Percentiles rank a stretch among this genome's conserved stretches.
Evolutionary conservation across 2,797 vertebrate genomes (phyloP).

Genomic region (Molossus molossus): DNA sequence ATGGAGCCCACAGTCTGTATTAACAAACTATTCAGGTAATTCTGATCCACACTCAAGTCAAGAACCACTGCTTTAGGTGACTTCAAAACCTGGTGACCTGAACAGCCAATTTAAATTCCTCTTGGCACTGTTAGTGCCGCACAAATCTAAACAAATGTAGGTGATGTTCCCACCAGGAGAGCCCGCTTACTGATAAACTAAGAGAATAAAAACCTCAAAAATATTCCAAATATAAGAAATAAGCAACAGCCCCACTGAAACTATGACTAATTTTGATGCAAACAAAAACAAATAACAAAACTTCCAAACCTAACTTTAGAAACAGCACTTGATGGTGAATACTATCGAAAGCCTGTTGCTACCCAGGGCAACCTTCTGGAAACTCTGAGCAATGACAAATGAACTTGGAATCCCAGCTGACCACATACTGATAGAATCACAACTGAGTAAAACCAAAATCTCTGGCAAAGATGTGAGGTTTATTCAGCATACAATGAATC

Average conservation of each 20-base stretch:
- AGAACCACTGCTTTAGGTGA: conserved; percentile 37
- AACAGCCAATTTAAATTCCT: conserved; percentile 25
- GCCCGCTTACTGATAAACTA: conserved; percentile 15
- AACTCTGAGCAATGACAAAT: conserved; percentile 67
- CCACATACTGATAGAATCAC: conserved; percentile 73
- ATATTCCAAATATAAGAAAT: conserved; percentile 62
- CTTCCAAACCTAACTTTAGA: conserved; percentile 40
- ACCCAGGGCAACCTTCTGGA: conserved; percentile 58
- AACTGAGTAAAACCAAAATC: conserved; percentile 67
- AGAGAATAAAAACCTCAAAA: neutral
- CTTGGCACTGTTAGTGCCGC: neutral
- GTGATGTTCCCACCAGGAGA: neutral
- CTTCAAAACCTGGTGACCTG: conserved; percentile 29
- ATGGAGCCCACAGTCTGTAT: neutral
- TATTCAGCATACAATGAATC: conserved; percentile 82
- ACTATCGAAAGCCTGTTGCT: conserved; percentile 53
- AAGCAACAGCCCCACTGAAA: neutral
- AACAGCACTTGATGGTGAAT: conserved; percentile 39
- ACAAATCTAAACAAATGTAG: conserved; percentile 45
- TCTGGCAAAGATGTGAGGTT: conserved; percentile 73
- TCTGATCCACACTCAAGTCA: neutral
- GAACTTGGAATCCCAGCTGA: conserved; percentile 71
- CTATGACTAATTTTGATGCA: conserved; percentile 39
- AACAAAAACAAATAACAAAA: conserved; percentile 68
- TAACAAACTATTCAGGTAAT: neutral